Percentiles rank a stretch among this genome's conserved stretches.
Conservation (phyloP, 2,888 invertebrate species). For the Stenodema calcarata region DNA sequence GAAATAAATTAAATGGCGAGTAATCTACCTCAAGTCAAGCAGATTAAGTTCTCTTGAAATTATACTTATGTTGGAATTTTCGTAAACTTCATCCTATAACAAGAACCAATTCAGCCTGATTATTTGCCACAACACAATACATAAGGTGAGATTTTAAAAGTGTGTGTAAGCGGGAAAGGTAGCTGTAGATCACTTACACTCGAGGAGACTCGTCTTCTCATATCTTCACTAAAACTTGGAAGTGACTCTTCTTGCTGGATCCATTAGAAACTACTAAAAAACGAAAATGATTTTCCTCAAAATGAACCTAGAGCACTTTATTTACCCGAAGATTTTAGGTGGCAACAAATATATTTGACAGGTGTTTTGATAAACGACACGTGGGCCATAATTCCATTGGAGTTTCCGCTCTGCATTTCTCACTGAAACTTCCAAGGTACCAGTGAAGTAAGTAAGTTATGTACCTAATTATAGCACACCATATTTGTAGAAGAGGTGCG, state of each 20-base stretch:
- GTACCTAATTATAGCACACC: too few species aligned
- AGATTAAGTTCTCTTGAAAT: background rate
- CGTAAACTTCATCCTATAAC: background rate
- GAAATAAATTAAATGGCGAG: too few species aligned
- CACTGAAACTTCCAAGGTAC: background rate
- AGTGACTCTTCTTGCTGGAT: background rate
- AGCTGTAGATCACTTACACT: background rate
- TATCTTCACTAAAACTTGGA: constrained; percentile 1
- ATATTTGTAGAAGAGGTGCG: too few species aligned
- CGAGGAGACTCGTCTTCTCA: background rate
- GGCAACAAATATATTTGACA: constrained; percentile 3
- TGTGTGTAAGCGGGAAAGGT: too few species aligned
- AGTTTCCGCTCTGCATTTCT: background rate
- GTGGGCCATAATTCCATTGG: background rate
- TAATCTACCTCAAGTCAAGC: background rate
- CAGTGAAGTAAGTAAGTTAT: too few species aligned
- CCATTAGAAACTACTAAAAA: background rate
- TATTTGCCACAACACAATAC: too few species aligned
- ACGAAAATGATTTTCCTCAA: constrained; percentile 16
- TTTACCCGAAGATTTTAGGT: background rate
- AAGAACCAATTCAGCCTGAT: background rate
- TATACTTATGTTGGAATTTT: background rate
- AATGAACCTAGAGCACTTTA: background rate
- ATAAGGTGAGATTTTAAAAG: too few species aligned
- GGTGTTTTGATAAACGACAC: background rate